These are phyloP conservation scores for Philereme transversata DNA, from an alignment of 2,888 invertebrate genomes.

Conservation along the genomic window DNA sequence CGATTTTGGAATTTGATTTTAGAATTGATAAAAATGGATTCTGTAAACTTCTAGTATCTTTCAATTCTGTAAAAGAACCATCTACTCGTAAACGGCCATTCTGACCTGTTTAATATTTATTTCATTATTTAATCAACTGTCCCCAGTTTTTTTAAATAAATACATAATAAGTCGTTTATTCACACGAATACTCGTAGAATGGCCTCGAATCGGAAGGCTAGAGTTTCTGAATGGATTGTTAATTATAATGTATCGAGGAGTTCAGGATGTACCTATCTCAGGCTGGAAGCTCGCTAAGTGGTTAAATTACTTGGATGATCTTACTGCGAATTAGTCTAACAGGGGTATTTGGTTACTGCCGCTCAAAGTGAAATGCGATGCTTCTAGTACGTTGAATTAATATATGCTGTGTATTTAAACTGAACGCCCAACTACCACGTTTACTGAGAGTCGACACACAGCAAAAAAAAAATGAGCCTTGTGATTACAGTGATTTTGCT, in stretches of 20 bases:
- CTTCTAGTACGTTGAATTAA: not conserved
- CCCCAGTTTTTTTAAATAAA: not conserved
- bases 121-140: not conserved
- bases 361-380: conserved; percentile 17
- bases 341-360: conserved; percentile 59
- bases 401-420: too few species aligned
- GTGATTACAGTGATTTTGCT: too few species aligned
- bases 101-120: not conserved
- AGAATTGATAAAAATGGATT: too few species aligned
- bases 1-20: too few species aligned
- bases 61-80: too few species aligned
- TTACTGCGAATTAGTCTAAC: conserved; percentile 73
- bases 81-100: too few species aligned
- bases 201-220: not conserved
- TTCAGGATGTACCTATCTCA: conserved; percentile 32
- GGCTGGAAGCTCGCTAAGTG: conserved; percentile 76
- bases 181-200: not conserved
- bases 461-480: too few species aligned
- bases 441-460: too few species aligned
- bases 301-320: conserved; percentile 79
- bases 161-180: not conserved
- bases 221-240: conserved; percentile 13
- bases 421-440: too few species aligned
- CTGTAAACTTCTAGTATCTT: too few species aligned
- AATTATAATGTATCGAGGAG: conserved; percentile 25